These are phyloP conservation scores for Zaprionus vittiger DNA, from an alignment of 1,140 invertebrate species.

Conservation along the genomic window DNA sequence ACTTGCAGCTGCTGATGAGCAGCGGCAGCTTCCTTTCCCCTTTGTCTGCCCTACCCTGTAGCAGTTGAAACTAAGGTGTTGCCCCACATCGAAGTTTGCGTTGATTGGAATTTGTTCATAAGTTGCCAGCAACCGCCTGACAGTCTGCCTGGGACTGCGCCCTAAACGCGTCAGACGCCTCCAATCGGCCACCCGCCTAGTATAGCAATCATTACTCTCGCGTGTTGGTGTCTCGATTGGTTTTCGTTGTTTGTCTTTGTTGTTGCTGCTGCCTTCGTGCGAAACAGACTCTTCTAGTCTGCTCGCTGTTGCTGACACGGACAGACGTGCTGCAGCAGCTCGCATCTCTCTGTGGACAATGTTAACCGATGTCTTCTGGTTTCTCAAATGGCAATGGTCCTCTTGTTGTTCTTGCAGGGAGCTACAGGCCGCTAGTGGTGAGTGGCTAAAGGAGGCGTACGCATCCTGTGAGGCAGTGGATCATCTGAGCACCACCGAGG, in stretches of 20 bases:
- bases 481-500: constrained; percentile 87
- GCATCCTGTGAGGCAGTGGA: constrained; percentile 84
- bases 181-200: constrained; percentile 33
- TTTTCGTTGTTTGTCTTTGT: neutral
- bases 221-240: constrained; percentile 42
- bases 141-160: constrained; percentile 47
- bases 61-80: constrained; percentile 10
- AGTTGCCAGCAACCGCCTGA: constrained; percentile 25
- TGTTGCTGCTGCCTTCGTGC: neutral
- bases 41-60: neutral
- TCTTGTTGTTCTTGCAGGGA: constrained; percentile 87
- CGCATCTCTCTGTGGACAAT: constrained; percentile 22
- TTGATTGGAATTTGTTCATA: constrained; percentile 67
- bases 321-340: constrained; percentile 48
- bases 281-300: constrained; percentile 45
- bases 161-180: constrained; percentile 36
- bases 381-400: constrained; percentile 68
- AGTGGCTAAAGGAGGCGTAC: constrained; percentile 89
- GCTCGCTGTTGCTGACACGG: constrained; percentile 41
- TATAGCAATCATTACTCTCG: constrained; percentile 46
- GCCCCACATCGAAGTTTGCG: constrained; percentile 16
- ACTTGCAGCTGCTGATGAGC: constrained; percentile 55
- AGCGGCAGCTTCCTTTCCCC: neutral
- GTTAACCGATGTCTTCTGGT: constrained; percentile 70
- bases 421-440: constrained; percentile 88